Evolutionary conservation across 2,113 vertebrate species (phyloP).

Genomic region (Oreotrochilus melanogaster): DNA sequence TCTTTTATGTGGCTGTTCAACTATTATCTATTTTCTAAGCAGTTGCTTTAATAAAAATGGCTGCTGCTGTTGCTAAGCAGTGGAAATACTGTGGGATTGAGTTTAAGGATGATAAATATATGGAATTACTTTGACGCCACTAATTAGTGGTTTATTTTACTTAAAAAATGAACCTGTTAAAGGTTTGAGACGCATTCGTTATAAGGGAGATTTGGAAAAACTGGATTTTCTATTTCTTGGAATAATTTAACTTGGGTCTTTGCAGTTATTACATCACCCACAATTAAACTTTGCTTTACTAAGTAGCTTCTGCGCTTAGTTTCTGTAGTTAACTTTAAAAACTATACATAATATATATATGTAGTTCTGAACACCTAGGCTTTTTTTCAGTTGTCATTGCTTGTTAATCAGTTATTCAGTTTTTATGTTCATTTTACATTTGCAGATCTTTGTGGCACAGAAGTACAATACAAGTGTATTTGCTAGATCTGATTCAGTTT

Average conservation of each 20-base stretch:
- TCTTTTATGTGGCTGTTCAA: neutral
- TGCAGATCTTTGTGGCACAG: neutral
- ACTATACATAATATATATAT: fast-evolving
- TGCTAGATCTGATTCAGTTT: neutral
- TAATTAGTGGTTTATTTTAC: neutral
- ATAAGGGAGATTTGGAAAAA: neutral
- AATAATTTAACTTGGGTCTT: neutral
- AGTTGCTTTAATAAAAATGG: neutral
- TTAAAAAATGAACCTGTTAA: neutral
- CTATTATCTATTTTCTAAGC: fast-evolving
- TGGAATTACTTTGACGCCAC: neutral
- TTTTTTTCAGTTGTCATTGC: neutral
- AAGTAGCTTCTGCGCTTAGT: neutral
- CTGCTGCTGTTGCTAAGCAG: fast-evolving
- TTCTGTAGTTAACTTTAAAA: neutral
- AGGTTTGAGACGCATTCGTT: neutral
- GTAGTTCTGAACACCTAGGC: neutral
- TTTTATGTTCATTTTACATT: neutral
- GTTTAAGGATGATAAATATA: neutral
- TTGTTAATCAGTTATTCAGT: neutral
- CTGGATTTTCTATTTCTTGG: neutral
- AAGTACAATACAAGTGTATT: neutral
- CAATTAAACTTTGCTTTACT: neutral
- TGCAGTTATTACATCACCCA: neutral
- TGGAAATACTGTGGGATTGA: neutral